Evolutionary conservation across 1,140 invertebrate species (phyloP).

Genomic region (Pogonomyrmex barbatus): DNA sequence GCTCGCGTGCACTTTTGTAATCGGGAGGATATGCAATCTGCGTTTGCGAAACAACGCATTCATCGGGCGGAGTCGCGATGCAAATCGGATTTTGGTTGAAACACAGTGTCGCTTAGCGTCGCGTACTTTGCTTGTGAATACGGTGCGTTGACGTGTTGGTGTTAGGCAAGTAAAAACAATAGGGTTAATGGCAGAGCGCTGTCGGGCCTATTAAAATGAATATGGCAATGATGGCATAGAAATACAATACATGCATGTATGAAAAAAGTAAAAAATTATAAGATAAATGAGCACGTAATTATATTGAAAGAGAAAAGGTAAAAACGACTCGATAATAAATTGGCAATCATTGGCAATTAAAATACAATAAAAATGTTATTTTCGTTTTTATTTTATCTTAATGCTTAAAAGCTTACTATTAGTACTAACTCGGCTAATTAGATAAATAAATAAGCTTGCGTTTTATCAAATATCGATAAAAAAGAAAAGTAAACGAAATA

Average conservation of each 20-base stretch:
- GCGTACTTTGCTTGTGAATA: conserved; percentile 31
- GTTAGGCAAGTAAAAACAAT: conserved; percentile 11
- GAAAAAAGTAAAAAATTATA: background rate
- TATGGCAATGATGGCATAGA: background rate
- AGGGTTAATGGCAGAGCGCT: background rate
- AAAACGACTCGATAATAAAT: background rate
- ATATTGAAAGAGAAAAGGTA: background rate
- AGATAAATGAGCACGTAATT: background rate
- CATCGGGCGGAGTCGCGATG: conserved; percentile 47
- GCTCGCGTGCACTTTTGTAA: conserved; percentile 45
- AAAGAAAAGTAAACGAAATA: background rate
- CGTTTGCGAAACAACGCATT: conserved; percentile 57
- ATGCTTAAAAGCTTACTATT: background rate
- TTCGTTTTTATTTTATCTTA: background rate
- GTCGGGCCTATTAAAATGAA: background rate
- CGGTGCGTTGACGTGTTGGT: background rate
- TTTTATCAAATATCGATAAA: background rate
- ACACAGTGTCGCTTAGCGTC: conserved; percentile 35
- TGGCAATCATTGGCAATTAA: background rate
- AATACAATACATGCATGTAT: background rate
- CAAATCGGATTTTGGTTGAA: conserved; percentile 51
- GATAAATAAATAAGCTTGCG: background rate
- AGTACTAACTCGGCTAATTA: background rate
- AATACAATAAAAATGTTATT: background rate
- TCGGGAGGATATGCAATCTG: conserved; percentile 49